Conservation (phyloP, 1,140 invertebrate genomes). For the Apocrypta bakeri region DNA sequence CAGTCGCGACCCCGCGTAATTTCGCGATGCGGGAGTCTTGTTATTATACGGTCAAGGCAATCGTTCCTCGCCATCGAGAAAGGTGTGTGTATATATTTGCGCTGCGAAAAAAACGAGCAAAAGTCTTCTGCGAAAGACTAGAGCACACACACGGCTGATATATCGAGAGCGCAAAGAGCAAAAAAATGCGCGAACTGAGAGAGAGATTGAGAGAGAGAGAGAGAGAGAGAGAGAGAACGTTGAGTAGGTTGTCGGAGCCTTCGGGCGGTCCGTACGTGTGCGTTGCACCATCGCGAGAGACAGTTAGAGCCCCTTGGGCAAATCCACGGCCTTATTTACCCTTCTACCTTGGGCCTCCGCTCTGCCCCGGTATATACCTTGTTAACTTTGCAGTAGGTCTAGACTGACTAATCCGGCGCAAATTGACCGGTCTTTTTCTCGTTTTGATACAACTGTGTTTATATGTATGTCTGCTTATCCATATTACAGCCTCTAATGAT, state of each 20-base stretch:
- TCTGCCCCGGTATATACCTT: background rate
- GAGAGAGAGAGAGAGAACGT: constrained; percentile 33
- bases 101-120: background rate
- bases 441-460: too few species aligned
- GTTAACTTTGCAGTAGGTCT: background rate
- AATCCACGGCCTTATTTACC: constrained; percentile 73
- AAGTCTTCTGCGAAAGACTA: background rate
- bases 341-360: constrained; percentile 52
- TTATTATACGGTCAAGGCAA: constrained; percentile 48
- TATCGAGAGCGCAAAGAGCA: background rate
- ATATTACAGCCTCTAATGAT: too few species aligned
- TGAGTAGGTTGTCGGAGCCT: constrained; percentile 71
- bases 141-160: background rate
- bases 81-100: background rate
- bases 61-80: background rate
- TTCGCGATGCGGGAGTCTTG: constrained; percentile 4
- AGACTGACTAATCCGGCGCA: too few species aligned
- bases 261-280: constrained; percentile 51
- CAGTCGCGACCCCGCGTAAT: background rate
- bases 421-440: too few species aligned
- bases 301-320: constrained; percentile 73
- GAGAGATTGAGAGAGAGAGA: too few species aligned
- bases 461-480: too few species aligned
- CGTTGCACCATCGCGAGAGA: constrained; percentile 68
- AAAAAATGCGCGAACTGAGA: background rate